Evolutionary conservation across 2,113 vertebrate species (phyloP), one percentile per base, ranked within the genome.

Genomic region (Chionodraco myersi): DNA sequence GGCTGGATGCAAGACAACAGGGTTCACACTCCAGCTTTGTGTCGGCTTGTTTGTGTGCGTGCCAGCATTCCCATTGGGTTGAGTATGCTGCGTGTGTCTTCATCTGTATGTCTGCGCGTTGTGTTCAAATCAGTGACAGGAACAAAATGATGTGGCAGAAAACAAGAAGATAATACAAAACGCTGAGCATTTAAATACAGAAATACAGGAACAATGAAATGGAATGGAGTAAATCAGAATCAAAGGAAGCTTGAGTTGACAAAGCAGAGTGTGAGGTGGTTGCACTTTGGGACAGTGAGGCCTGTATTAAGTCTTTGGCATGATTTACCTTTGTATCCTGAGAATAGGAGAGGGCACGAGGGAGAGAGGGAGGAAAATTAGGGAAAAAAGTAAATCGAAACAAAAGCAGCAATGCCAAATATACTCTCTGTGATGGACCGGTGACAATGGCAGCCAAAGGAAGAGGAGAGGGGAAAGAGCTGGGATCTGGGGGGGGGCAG

Each of bases 221-320:
- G 10, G 78, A 54, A 44, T 64, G 44, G 30, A 72, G 68, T 41
- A 60, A 78, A 78, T 72, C 45, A 23, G 64, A 82, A 52, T n/a
- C 13, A 68, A 79, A 54, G 16, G 15, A 74, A 93, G 94, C 83
- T 13, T 18, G 65, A 69, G 18, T 49, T 14, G 51, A 86, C 51
- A 70, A 62, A 74, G 58, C 21, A 76, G 64, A 77, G 54, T 77
- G 84, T 71, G 75, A 63, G 75, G 72, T 80, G 75, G 61, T 76
- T 79, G 78, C 62, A 71, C 56, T 89, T 65, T 80, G 81, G 85
- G 92, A 96, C 95, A 96, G 96, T 95, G 94, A 96, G 95, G 95
- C 97, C 96, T 97, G 96, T 95, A 94, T 97, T 96, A 94, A 95
- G 94, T 96, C 96, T 96, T 96, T 96, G 94, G 93, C 94, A 89